Evolutionary conservation across 2,797 vertebrate species (phyloP).

Genomic region (Centropyge bicolor): DNA sequence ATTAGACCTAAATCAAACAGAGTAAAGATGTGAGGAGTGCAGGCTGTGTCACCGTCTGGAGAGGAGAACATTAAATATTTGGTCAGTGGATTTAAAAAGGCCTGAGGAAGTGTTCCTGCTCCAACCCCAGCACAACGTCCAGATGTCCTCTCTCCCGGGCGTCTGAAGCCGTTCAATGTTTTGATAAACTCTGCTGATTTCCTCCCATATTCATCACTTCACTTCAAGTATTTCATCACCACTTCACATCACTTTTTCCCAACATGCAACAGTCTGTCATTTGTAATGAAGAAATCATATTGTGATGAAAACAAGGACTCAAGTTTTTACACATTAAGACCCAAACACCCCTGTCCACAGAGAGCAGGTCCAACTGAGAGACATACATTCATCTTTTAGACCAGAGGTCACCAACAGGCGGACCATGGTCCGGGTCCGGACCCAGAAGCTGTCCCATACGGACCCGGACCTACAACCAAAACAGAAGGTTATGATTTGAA

Average conservation of each 20-base stretch:
- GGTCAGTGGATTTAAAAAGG: constrained; percentile 9
- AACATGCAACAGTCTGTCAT: neutral
- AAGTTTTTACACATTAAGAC: neutral
- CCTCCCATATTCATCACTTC: constrained; percentile 22
- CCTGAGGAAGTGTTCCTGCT: constrained; percentile 4
- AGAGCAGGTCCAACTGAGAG: neutral
- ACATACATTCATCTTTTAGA: neutral
- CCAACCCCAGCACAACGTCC: constrained; percentile 19
- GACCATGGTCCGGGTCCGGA: no score
- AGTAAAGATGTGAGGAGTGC: neutral
- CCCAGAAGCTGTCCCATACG: no score
- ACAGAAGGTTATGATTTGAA: no score
- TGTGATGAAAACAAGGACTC: neutral
- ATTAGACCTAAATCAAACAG: constrained; percentile 9
- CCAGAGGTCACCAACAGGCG: no score
- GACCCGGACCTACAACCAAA: no score
- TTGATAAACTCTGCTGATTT: constrained; percentile 41
- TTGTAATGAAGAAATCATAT: constrained; percentile 13
- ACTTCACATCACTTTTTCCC: neutral
- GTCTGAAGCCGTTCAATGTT: constrained; percentile 43
- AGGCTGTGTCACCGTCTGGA: neutral
- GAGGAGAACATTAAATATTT: constrained; percentile 25
- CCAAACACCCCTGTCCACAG: neutral
- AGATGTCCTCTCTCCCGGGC: constrained; percentile 56
- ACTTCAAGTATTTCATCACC: constrained; percentile 7